These are phyloP conservation scores for Anthonomus grandis DNA, from an alignment of 1,140 invertebrate species.

Conservation along the genomic window DNA sequence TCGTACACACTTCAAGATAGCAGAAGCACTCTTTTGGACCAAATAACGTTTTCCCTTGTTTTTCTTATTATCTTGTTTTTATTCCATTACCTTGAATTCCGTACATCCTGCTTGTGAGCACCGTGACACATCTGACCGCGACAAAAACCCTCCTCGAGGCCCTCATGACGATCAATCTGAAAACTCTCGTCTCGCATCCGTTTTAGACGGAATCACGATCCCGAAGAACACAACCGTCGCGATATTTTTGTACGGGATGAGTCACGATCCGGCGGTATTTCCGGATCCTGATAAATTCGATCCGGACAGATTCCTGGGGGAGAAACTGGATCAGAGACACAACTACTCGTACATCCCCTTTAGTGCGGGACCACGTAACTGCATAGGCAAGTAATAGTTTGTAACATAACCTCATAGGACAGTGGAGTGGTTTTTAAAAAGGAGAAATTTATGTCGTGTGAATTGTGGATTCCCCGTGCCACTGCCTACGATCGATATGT, in stretches of 20 bases:
- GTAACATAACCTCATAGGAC: neutral
- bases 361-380: conserved; percentile 64
- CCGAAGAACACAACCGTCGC: conserved; percentile 32
- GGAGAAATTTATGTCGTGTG: neutral
- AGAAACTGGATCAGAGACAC: conserved; percentile 53
- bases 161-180: too few relatives aligned
- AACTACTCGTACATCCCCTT: conserved; percentile 63
- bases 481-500: too few relatives aligned
- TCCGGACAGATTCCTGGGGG: conserved; percentile 67
- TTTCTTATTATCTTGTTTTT: neutral
- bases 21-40: too few relatives aligned
- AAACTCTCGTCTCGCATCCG: neutral
- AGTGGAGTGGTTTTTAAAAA: neutral
- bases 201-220: conserved; percentile 33
- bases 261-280: conserved; percentile 46
- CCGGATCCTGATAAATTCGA: conserved; percentile 65
- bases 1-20: too few relatives aligned
- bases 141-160: too few relatives aligned
- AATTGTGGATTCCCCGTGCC: too few relatives aligned
- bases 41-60: neutral
- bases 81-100: neutral
- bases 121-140: neutral
- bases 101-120: neutral
- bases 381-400: conserved; percentile 59
- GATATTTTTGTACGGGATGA: conserved; percentile 36